Evolutionary conservation across 2,113 vertebrate genomes (phyloP).

Genomic region (Tragulus kanchil): DNA sequence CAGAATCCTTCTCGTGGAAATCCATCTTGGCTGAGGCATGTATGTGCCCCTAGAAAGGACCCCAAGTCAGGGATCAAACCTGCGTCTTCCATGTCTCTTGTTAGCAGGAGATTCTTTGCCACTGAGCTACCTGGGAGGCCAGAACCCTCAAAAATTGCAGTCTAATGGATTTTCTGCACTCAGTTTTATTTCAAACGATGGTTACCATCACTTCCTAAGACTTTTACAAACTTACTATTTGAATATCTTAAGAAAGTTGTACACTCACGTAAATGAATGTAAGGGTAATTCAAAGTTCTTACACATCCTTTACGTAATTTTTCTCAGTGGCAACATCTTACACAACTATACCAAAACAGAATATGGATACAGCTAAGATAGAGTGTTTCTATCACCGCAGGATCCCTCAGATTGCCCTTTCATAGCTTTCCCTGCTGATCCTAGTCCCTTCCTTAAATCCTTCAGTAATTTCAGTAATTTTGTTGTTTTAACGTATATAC

Average conservation of each 20-base stretch:
- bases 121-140: too few relatives aligned
- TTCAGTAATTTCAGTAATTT: not conserved
- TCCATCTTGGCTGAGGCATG: not conserved
- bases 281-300: not conserved
- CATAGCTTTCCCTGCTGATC: not conserved
- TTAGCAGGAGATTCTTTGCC: too few relatives aligned
- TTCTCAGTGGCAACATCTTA: too few relatives aligned
- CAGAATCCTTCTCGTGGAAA: not conserved
- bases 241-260: not conserved
- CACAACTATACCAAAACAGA: too few relatives aligned
- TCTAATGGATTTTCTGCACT: not conserved
- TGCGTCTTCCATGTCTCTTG: too few relatives aligned
- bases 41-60: fast-evolving
- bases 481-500: not conserved
- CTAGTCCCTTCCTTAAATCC: not conserved
- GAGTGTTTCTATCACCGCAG: not conserved
- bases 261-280: not conserved
- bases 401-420: not conserved
- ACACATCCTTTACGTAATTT: not conserved
- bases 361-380: too few relatives aligned
- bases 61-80: not conserved
- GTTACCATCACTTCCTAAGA: not conserved
- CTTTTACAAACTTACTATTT: not conserved
- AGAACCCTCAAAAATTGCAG: not conserved
- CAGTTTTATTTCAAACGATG: not conserved